phyloP scores from a whole-genome alignment of 2,888 invertebrate species.

The Ctena decussata region DNA sequence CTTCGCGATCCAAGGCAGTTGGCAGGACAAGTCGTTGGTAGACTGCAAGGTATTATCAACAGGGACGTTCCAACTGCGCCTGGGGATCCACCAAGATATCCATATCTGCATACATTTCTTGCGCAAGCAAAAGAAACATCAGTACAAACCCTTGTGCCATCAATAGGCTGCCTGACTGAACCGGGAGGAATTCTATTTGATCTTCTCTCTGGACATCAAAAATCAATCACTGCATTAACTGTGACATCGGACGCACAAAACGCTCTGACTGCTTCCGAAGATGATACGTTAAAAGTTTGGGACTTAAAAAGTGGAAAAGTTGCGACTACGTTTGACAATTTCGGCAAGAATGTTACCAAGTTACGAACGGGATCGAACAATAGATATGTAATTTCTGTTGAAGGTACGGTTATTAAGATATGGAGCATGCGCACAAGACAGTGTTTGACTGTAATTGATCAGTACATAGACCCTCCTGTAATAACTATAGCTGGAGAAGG shows the following conservation, averaged over 20 bases:
- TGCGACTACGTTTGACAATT: conserved; percentile 76
- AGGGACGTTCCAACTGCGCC: conserved; percentile 81
- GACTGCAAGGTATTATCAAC: conserved; percentile 85
- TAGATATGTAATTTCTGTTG: conserved; percentile 79
- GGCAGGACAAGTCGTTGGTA: conserved; percentile 90
- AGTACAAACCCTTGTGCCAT: conserved; percentile 82
- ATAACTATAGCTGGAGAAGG: conserved; percentile 80
- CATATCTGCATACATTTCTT: conserved; percentile 78
- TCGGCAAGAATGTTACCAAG: conserved; percentile 79
- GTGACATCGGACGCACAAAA: conserved; percentile 81
- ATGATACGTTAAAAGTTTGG: conserved; percentile 85
- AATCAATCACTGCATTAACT: conserved; percentile 82
- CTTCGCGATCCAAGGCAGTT: conserved; percentile 94
- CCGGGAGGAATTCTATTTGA: conserved; percentile 85
- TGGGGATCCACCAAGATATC: conserved; percentile 83
- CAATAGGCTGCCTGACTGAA: conserved; percentile 82
- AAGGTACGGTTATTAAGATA: conserved; percentile 76
- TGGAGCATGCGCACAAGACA: conserved; percentile 78
- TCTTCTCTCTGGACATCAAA: conserved; percentile 83
- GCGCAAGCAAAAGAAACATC: conserved; percentile 77
- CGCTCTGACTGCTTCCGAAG: conserved; percentile 82
- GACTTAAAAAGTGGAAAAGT: conserved; percentile 83
- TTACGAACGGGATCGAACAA: conserved; percentile 75
- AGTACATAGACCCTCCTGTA: conserved; percentile 81
- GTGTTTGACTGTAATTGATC: conserved; percentile 72